Conservation (phyloP, 2,113 vertebrate species). For the Pandion haliaetus region DNA sequence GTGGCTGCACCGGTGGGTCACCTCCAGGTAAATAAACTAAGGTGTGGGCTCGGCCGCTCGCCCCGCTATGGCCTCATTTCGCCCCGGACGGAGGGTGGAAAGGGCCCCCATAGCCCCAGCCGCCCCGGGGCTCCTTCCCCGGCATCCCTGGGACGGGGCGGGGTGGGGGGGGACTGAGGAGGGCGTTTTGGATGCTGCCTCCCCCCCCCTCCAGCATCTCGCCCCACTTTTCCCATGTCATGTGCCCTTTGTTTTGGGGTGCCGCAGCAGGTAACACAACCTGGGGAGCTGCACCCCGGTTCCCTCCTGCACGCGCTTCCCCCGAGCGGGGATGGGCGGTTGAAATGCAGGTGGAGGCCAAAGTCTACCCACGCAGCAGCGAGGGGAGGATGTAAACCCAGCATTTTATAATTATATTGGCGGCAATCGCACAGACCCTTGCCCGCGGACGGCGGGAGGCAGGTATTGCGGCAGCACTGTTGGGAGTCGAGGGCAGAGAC, state of each 20-base stretch:
- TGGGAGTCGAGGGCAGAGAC: not conserved
- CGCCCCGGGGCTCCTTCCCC: accelerated
- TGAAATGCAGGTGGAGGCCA: not conserved
- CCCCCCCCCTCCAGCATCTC: too few relatives aligned
- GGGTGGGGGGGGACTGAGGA: not conserved
- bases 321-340: not conserved
- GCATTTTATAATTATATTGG: conserved; percentile 6
- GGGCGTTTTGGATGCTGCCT: not conserved
- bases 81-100: accelerated
- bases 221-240: accelerated
- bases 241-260: accelerated
- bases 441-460: not conserved
- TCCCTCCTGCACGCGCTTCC: not conserved
- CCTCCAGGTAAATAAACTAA: not conserved
- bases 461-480: not conserved
- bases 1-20: accelerated
- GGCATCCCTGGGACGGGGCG: accelerated
- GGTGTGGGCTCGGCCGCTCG: not conserved
- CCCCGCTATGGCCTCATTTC: accelerated
- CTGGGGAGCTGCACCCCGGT: not conserved
- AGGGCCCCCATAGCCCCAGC: accelerated
- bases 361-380: not conserved
- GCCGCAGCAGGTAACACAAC: accelerated
- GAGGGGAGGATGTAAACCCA: not conserved
- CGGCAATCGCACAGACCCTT: conserved; percentile 31